Conservation (phyloP, 2,113 vertebrate species). For the Tiliqua scincoides region DNA sequence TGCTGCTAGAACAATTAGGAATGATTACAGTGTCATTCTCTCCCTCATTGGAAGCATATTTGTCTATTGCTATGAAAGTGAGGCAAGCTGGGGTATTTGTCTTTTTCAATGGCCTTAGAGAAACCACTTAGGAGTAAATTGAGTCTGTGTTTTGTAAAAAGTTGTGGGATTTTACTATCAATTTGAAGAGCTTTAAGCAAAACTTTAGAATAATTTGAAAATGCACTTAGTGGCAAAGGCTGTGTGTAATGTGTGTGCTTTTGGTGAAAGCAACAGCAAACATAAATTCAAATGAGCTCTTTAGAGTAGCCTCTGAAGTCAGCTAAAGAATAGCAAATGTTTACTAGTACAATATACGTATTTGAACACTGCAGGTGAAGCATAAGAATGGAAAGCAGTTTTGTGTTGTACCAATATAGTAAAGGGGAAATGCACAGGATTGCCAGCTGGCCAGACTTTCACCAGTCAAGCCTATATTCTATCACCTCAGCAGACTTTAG, state of each 20-base stretch:
- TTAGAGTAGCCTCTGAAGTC: not conserved
- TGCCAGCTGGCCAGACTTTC: no score
- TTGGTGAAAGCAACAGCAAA: constrained; percentile 26
- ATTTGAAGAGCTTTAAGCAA: constrained; percentile 40
- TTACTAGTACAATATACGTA: constrained; percentile 1
- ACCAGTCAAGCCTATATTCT: no score
- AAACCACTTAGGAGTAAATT: constrained; percentile 35
- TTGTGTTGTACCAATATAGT: not conserved
- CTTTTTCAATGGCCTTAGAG: constrained; percentile 36
- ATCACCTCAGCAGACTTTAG: no score
- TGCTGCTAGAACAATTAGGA: constrained; percentile 45
- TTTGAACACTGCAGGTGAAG: constrained; percentile 25
- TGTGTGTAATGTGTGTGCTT: constrained; percentile 20
- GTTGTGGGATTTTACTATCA: constrained; percentile 17
- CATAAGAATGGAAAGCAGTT: constrained; percentile 5
- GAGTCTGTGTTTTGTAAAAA: constrained; percentile 30
- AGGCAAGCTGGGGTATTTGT: constrained; percentile 14
- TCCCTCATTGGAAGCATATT: constrained; percentile 22
- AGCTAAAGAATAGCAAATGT: constrained; percentile 35
- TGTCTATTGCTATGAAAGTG: constrained; percentile 35
- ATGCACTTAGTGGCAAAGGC: not conserved
- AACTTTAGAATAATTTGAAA: constrained; percentile 24
- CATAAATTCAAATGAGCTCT: constrained; percentile 31
- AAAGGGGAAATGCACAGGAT: not conserved
- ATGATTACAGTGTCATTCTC: not conserved